Conservation (phyloP, 1,140 invertebrate species). For the Philaenus spumarius region DNA sequence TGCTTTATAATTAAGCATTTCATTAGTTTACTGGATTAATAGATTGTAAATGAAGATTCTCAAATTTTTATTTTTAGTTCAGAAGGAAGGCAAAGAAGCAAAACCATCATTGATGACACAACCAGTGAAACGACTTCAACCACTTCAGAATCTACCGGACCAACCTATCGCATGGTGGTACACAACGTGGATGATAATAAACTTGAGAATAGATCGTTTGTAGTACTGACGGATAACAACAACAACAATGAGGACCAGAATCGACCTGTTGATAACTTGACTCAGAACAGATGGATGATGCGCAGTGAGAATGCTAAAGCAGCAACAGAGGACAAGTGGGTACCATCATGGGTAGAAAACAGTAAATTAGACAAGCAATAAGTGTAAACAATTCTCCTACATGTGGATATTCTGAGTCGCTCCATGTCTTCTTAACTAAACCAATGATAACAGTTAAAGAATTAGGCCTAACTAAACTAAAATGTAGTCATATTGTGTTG, state of each 20-base stretch:
- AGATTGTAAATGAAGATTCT: too few relatives aligned
- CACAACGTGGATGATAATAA: conserved; percentile 21
- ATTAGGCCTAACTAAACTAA: too few relatives aligned
- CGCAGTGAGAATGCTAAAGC: not conserved
- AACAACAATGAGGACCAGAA: too few relatives aligned
- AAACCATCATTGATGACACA: not conserved
- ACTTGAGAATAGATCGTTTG: conserved; percentile 18
- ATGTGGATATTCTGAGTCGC: too few relatives aligned
- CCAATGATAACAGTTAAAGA: too few relatives aligned
- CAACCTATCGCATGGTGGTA: conserved; percentile 10
- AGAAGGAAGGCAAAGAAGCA: conserved; percentile 1
- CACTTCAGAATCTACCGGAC: not conserved
- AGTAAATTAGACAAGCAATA: too few relatives aligned
- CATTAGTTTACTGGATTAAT: too few relatives aligned
- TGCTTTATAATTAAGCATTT: too few relatives aligned
- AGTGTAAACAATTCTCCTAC: too few relatives aligned
- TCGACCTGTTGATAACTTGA: not conserved
- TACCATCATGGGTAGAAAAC: conserved; percentile 9
- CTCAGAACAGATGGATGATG: not conserved
- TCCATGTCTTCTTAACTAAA: too few relatives aligned
- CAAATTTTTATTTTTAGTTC: not conserved
- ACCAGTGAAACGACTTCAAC: not conserved
- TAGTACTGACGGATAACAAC: conserved; percentile 24
- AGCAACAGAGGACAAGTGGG: conserved; percentile 1
- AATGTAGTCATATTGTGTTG: too few relatives aligned